Base-by-base conservation (phyloP, 2,888 invertebrate species). In the Nudaria mundana region DNA sequence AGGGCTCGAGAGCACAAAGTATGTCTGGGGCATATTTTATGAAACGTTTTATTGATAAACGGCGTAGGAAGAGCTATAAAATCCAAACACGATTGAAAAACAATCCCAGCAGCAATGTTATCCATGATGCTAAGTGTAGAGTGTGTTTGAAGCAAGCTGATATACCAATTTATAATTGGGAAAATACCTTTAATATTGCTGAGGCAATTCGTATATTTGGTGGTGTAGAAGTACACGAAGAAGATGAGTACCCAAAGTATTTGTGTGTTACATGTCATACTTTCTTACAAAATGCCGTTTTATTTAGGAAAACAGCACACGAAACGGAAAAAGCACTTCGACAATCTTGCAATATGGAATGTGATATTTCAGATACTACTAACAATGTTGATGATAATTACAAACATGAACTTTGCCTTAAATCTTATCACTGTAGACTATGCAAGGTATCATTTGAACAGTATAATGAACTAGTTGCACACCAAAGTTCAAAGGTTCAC, bases 71-170 rank as follows among this genome's bases (percentile, higher is more conserved):
- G 1, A 6, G 13, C 15, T 3, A 4, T 0, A 3, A 22, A 22
- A 3, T n/a, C 22, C 5, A 7, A 20, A 20, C 20, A 20, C 20
- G 20, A 5, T 7, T 5, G 6, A 2, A 20, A 5, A 20, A 5
- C 8, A 5, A 5, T 36, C 3, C 11, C 12, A 3, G 28, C 3
- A 22, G 10, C 22, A 31, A 20, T 32, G 31, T 25, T 32, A 35
- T 6, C 5, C 29, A 23, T 10, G 6, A 5, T 33, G 28, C 1
- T 4, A 35, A 44, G 11, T 84, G 86, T 53, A 70, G 85, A 49
- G 61, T 82, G 29, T 86, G 85, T 63, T 56, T 84, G 14, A 62
- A 73, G 41, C 42, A 64, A 12, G 83, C 74, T n/a, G 44, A 37
- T 3, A 56, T 72, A 38, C 55, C 69, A 12, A 80, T 85, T 38